Percentiles rank a stretch among this genome's conserved stretches.
Evolutionary conservation across 1,140 invertebrate genomes (phyloP).

Genomic region (Xylocopa sonorina): DNA sequence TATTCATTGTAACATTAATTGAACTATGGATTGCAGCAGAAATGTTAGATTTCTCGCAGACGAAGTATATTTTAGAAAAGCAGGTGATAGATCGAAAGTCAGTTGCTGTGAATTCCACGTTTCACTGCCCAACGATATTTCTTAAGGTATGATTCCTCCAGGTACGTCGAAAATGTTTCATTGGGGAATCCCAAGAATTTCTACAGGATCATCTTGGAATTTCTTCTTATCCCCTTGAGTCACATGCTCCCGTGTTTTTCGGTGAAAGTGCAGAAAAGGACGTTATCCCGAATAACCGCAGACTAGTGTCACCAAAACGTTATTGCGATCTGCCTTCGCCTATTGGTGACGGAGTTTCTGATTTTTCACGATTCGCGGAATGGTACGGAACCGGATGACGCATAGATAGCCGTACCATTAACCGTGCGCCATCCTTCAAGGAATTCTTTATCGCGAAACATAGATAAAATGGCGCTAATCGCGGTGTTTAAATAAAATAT

Average conservation of each 20-base stretch:
- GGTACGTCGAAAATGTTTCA: neutral
- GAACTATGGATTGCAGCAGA: too few relatives aligned
- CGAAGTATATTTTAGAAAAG: too few relatives aligned
- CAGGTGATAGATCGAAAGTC: too few relatives aligned
- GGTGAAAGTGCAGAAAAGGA: neutral
- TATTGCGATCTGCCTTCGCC: neutral
- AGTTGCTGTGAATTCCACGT: too few relatives aligned
- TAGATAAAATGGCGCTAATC: neutral
- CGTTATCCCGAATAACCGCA: neutral
- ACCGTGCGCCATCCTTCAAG: neutral
- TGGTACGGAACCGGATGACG: neutral
- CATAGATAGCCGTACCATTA: too few relatives aligned
- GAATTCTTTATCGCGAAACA: slow-evolving; percentile 33
- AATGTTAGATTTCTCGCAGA: too few relatives aligned
- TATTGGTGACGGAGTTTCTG: slow-evolving; percentile 1
- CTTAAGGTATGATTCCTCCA: neutral
- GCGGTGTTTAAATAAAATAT: neutral
- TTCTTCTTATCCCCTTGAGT: neutral
- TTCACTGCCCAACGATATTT: too few relatives aligned
- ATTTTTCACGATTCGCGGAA: neutral
- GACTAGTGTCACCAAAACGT: neutral
- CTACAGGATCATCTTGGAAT: neutral
- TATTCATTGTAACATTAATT: too few relatives aligned
- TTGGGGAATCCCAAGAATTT: neutral
- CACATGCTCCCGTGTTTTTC: neutral